These are phyloP conservation scores for Choristoneura fumiferana DNA, from an alignment of 1,140 invertebrate genomes.

Conservation along the genomic window DNA sequence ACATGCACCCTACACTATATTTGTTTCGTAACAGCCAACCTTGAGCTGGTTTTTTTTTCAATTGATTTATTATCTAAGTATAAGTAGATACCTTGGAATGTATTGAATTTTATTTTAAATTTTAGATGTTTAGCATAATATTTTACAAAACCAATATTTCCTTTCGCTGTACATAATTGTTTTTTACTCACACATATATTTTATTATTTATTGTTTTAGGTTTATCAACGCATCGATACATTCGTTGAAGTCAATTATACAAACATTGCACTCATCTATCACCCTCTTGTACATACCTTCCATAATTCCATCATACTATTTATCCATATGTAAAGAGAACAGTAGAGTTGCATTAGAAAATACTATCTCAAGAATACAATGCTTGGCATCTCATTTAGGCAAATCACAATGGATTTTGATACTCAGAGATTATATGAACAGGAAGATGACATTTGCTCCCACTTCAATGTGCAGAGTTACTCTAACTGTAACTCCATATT, in stretches of 20 bases:
- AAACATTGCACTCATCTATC: conserved; percentile 47
- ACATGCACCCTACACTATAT: not conserved
- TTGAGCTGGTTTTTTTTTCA: too few species aligned
- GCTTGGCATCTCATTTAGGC: conserved; percentile 33
- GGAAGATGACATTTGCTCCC: conserved; percentile 66
- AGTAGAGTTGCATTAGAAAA: conserved; percentile 35
- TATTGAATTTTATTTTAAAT: not conserved
- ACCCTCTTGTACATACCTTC: conserved; percentile 46
- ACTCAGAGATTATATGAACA: conserved; percentile 67
- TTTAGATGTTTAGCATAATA: not conserved
- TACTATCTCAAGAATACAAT: conserved; percentile 38
- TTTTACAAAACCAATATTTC: conserved; percentile 10
- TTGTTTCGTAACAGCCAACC: too few species aligned
- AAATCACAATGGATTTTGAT: conserved; percentile 53
- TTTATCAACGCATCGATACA: conserved; percentile 64
- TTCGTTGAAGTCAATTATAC: conserved; percentile 53
- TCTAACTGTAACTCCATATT: conserved; percentile 60
- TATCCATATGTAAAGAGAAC: conserved; percentile 43
- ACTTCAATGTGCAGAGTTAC: conserved; percentile 68
- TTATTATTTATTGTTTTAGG: conserved; percentile 73
- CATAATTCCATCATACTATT: conserved; percentile 40
- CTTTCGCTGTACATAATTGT: conserved; percentile 22
- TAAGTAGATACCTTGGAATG: too few species aligned
- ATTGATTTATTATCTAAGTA: too few species aligned
- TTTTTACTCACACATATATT: conserved; percentile 31